Percentiles rank a stretch among this genome's conserved stretches.
Conservation (phyloP, 2,888 invertebrate species). For the Falcaria lacertinaria region DNA sequence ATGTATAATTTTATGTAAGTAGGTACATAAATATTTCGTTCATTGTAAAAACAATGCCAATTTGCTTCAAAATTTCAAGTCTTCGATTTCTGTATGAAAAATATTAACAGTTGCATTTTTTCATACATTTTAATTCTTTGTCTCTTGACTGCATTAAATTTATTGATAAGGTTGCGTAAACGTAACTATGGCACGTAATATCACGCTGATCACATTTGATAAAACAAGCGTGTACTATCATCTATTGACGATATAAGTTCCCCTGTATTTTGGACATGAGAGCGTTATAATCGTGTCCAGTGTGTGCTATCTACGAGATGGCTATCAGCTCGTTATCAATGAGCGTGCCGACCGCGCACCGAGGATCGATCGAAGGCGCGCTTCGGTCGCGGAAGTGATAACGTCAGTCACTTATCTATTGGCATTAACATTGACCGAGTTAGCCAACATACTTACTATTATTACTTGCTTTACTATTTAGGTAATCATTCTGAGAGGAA, state of each 20-base stretch:
- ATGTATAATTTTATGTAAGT: too few species aligned
- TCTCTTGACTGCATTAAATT: too few species aligned
- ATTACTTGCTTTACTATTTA: background rate
- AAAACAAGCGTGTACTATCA: slow-evolving; percentile 55
- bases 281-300: slow-evolving; percentile 31
- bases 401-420: slow-evolving; percentile 29
- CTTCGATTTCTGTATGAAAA: too few species aligned
- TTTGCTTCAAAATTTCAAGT: too few species aligned
- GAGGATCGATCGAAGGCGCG: slow-evolving; percentile 38
- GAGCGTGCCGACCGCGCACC: slow-evolving; percentile 46
- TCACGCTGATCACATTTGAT: slow-evolving; percentile 36
- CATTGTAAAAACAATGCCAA: too few species aligned
- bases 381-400: slow-evolving; percentile 46
- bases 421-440: slow-evolving; percentile 52
- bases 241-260: slow-evolving; percentile 31
- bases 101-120: too few species aligned
- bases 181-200: slow-evolving; percentile 10
- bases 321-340: slow-evolving; percentile 53
- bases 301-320: slow-evolving; percentile 54
- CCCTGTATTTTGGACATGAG: slow-evolving; percentile 36
- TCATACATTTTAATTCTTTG: too few species aligned
- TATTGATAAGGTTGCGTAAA: background rate
- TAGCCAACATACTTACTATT: slow-evolving; percentile 9
- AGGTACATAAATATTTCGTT: too few species aligned
- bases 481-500: too few species aligned